Conservation (phyloP, 2,888 invertebrate species). For the Polyploca ridens region DNA sequence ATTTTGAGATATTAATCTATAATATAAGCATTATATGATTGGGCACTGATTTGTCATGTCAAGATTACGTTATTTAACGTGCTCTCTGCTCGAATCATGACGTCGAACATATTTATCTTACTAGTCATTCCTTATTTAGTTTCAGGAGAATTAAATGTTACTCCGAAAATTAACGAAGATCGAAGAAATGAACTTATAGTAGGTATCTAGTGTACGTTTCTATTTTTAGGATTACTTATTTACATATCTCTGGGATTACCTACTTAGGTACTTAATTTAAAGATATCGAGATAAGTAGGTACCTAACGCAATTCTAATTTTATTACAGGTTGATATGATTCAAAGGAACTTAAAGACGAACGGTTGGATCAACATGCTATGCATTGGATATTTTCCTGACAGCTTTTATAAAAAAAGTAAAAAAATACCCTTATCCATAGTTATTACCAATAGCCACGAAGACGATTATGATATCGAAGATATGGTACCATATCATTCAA, state of each 20-base stretch:
- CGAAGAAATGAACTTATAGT: conserved; percentile 10
- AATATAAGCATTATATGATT: conserved; percentile 6
- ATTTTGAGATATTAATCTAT: not conserved
- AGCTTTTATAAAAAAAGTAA: conserved; percentile 49
- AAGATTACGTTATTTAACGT: not conserved
- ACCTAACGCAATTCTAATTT: conserved; percentile 10
- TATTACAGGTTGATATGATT: conserved; percentile 61
- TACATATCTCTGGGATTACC: too few relatives aligned
- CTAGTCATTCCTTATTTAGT: not conserved
- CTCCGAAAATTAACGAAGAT: not conserved
- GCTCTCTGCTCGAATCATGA: not conserved
- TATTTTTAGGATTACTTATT: too few relatives aligned
- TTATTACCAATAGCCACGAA: conserved; percentile 43
- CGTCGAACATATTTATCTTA: not conserved
- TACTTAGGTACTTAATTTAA: too few relatives aligned
- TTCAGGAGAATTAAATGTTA: not conserved
- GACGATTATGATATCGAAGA: conserved; percentile 55
- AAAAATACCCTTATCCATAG: conserved; percentile 44
- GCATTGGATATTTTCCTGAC: conserved; percentile 59
- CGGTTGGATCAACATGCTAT: conserved; percentile 62
- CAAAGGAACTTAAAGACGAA: conserved; percentile 53
- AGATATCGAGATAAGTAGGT: not conserved
- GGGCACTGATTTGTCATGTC: not conserved
- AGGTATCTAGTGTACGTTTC: not conserved
- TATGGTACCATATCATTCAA: conserved; percentile 54